Evolutionary conservation across 2,113 vertebrate species (phyloP), one percentile per base, ranked within the genome.

Genomic region (Amphiprion ocellaris): DNA sequence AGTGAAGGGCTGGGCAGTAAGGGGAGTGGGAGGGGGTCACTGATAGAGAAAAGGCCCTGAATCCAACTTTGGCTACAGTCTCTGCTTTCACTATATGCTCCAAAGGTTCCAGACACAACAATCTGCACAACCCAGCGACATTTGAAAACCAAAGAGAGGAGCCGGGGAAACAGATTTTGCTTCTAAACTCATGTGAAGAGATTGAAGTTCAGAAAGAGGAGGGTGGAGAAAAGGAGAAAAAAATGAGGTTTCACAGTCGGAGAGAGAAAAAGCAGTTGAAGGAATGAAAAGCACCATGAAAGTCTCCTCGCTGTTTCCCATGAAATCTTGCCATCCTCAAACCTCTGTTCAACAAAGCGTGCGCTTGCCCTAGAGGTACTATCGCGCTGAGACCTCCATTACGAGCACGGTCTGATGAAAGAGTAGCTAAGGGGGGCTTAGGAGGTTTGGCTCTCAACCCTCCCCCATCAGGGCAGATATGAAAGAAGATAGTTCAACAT

Each of bases 321-420:
- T 90, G 89, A 93, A 89, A 82, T 82, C 76, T 73, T 59, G 79
- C 70, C 76, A 65, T 79, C 74, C 83, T 71, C 52, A 77, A 83
- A 70, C 82, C 39, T 47, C 59, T 17, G 23, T 62, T 62, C 59
- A 77, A 81, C 86, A 73, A 72, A 87, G 69, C 60, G 23, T 59
- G 66, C 24, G 23, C 26, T 77, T 50, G 86, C 81, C 85, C 84
- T 66, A 0, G 67, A 74, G 78, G 87, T 77, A 15, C 83, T 6
- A 78, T 71, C 70, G 72, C 33, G 60, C 55, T 21, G 77, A 82
- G 72, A 78, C 79, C 89, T 87, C 83, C 69, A 83, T 91, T 93
- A 93, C 83, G 83, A 91, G 90, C 87, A 21, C 12, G 24, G 81
- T 56, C 76, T 79, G 87, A 90, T 92, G 91, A 93, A 94, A 91